phyloP scores from a whole-genome alignment of 2,797 vertebrate genomes.

The Parotocinclus haroldoi region DNA sequence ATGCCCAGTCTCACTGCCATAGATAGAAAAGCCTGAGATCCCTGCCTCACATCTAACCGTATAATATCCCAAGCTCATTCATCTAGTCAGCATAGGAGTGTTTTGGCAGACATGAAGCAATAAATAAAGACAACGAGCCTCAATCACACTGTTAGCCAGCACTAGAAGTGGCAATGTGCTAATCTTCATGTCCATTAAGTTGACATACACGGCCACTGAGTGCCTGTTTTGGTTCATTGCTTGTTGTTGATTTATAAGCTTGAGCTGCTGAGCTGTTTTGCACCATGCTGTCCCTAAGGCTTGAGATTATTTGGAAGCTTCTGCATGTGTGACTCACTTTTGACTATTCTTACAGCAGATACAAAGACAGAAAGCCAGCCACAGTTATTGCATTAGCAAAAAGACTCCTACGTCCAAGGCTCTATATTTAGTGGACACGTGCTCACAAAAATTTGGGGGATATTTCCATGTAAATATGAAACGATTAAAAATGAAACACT shows the following conservation, averaged over 20 bases:
- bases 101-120: not conserved
- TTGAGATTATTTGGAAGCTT: constrained; percentile 22
- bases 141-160: constrained; percentile 3
- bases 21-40: constrained; percentile 25
- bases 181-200: constrained; percentile 16
- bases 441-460: too few relatives aligned
- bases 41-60: constrained; percentile 21
- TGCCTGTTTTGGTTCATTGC: constrained; percentile 2
- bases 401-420: constrained; percentile 1
- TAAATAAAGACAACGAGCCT: not conserved
- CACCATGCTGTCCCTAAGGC: constrained; percentile 20
- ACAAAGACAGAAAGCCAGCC: constrained; percentile 5
- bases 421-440: too few relatives aligned
- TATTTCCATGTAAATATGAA: too few relatives aligned
- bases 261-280: constrained; percentile 31
- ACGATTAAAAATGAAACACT: too few relatives aligned
- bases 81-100: constrained; percentile 4
- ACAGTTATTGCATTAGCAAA: not conserved
- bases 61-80: too few relatives aligned
- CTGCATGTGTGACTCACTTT: constrained; percentile 38
- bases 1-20: constrained; percentile 13
- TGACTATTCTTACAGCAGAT: constrained; percentile 36
- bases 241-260: constrained; percentile 30
- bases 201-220: constrained; percentile 10
- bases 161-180: not conserved